Evolutionary conservation across 1,140 invertebrate species (phyloP).

Genomic region (Ganaspis sp.): DNA sequence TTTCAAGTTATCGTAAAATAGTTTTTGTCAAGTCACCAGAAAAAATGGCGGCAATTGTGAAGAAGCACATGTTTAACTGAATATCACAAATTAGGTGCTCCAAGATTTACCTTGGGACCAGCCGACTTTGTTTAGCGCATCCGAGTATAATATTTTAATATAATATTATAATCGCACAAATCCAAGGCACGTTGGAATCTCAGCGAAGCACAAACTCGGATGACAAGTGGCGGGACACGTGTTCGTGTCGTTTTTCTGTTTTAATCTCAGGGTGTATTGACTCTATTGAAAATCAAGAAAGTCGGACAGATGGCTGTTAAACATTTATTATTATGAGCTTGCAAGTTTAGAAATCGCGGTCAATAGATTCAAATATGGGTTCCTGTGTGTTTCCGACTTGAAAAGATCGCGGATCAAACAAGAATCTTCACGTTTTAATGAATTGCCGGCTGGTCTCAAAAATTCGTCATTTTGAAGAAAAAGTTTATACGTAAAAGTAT

Average conservation of each 20-base stretch:
- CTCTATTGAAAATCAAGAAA: background rate
- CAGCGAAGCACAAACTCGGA: slow-evolving; percentile 29
- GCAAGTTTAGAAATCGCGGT: background rate
- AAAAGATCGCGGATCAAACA: slow-evolving; percentile 18
- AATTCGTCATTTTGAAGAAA: slow-evolving; percentile 21
- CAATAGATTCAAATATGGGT: background rate
- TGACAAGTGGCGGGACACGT: background rate
- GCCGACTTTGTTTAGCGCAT: slow-evolving; percentile 2
- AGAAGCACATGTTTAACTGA: slow-evolving; percentile 22
- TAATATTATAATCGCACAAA: slow-evolving; percentile 25
- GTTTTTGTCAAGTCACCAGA: slow-evolving; percentile 5
- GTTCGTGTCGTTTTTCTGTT: slow-evolving; percentile 18
- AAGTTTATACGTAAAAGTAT: background rate
- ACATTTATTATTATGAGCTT: background rate
- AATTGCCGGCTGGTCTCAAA: slow-evolving; percentile 18
- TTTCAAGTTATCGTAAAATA: slow-evolving; percentile 13
- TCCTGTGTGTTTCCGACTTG: background rate
- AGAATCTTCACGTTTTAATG: slow-evolving; percentile 18
- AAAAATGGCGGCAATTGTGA: slow-evolving; percentile 28
- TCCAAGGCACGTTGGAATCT: slow-evolving; percentile 9
- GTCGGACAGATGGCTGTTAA: background rate
- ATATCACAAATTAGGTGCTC: slow-evolving; percentile 6
- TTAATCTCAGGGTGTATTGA: background rate
- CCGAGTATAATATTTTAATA: slow-evolving; percentile 31
- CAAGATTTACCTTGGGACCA: slow-evolving; percentile 7